Evolutionary conservation across 2,797 vertebrate species (phyloP), one percentile per base, ranked within the genome.

Genomic region (Spondyliosoma cantharus): DNA sequence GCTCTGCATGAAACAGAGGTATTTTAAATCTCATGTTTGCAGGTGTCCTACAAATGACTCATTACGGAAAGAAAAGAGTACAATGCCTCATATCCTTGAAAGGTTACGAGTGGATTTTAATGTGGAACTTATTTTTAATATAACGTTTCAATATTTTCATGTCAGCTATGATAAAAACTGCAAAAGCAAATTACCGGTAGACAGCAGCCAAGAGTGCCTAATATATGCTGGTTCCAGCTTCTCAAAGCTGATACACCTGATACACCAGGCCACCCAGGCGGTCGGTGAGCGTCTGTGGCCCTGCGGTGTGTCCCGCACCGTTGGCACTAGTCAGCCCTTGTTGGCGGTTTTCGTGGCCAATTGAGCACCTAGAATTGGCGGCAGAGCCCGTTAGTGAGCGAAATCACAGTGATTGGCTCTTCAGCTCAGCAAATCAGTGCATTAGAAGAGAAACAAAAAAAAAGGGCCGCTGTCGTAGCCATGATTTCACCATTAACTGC

Each of bases 21-120:
- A 20, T 85, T 60, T 5, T 68, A 53, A 74, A 62, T 42, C 42
- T 68, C 43, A 54, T 52, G n/a, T 71, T 62, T 67, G 29, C 27
- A 58, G 61, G 62, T 27, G 37, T 54, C 29, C 37, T 29, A 57
- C 25, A 68, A 14, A 58, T 16, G 46, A 49, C 13, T 61, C 15
- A 42, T 49, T 58, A 9, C 6, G 5, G 6, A 22, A 48, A 56
- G 29, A 60, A 50, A 56, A 8, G 37, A 45, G 53, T 13, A 37
- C 65, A 7, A 11, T 3, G 19, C 25, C 27, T 22, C 19, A 0
- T 15, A 12, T 43, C 22, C 54, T 48, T 49, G 20, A 25, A 69
- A 45, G 19, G 52, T 17, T 25, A 1, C 13, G 17, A 49, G 62
- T 58, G 14, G 27, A 63, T 76, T 60, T 53, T 6, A 68, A 74